Conservation (phyloP, 2,888 invertebrate genomes). For the Alloscopus bannaensis region DNA sequence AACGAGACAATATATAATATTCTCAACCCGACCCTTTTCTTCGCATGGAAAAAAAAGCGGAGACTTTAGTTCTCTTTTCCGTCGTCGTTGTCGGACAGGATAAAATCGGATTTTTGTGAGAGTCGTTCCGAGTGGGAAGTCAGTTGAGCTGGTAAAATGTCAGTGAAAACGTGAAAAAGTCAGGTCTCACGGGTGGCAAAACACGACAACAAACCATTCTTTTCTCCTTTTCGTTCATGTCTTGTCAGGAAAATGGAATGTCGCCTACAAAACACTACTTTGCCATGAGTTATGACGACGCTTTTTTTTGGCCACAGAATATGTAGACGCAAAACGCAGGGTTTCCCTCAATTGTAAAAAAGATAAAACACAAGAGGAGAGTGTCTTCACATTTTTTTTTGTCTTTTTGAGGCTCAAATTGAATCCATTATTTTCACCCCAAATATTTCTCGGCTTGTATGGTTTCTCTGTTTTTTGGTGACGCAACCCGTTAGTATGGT, state of each 20-base stretch:
- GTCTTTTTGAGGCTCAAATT: constrained; percentile 25
- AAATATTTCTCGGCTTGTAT: not conserved
- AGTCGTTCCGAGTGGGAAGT: too few relatives aligned
- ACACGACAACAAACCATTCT: constrained; percentile 60
- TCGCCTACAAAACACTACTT: constrained; percentile 7
- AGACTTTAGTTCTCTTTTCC: not conserved
- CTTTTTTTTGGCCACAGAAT: too few relatives aligned
- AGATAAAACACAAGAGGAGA: not conserved
- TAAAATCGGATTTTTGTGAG: not conserved
- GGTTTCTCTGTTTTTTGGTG: not conserved
- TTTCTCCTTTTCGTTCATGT: constrained; percentile 33
- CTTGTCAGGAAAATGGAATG: constrained; percentile 3
- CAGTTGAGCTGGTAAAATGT: constrained; percentile 17
- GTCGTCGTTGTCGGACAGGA: not conserved
- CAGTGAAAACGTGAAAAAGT: constrained; percentile 44
- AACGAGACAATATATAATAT: too few relatives aligned
- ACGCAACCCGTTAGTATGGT: too few relatives aligned
- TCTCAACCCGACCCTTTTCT: not conserved
- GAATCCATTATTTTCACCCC: constrained; percentile 52
- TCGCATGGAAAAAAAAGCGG: not conserved
- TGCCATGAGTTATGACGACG: too few relatives aligned
- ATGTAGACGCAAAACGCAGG: too few relatives aligned
- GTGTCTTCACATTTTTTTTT: constrained; percentile 14
- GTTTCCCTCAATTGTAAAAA: constrained; percentile 56
- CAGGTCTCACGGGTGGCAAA: constrained; percentile 53